phyloP scores from a whole-genome alignment of 2,888 invertebrate genomes.

The Phyto melanocephala region DNA sequence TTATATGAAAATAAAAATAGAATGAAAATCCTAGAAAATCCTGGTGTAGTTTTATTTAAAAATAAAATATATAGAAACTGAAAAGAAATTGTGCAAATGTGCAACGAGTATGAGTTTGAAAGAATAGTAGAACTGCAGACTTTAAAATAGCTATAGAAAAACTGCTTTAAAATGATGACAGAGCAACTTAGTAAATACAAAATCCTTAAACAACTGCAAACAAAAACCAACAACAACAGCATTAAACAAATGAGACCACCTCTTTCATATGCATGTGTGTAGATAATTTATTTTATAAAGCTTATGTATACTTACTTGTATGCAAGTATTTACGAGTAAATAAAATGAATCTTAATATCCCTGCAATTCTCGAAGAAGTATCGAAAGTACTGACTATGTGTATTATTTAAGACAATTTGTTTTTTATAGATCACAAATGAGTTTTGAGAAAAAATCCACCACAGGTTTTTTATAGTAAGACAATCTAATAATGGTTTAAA shows the following conservation, averaged over 20 bases:
- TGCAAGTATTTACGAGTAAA: too few species aligned
- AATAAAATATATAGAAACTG: background rate
- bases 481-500: too few species aligned
- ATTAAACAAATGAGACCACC: slow-evolving; percentile 13
- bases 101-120: background rate
- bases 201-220: slow-evolving; percentile 20
- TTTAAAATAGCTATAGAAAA: background rate
- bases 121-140: background rate
- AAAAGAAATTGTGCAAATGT: background rate
- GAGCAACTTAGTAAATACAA: slow-evolving; percentile 22
- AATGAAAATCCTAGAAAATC: slow-evolving; percentile 26
- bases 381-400: too few species aligned
- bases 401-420: too few species aligned
- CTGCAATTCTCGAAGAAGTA: too few species aligned
- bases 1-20: slow-evolving; percentile 5
- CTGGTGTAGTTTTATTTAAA: background rate
- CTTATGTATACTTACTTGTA: too few species aligned
- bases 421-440: too few species aligned
- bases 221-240: background rate
- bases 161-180: slow-evolving; percentile 20
- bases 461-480: too few species aligned
- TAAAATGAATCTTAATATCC: too few species aligned
- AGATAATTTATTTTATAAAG: slow-evolving; percentile 21
- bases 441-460: too few species aligned
- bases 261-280: background rate